A percentile compares a stretch with the other conserved stretches of the same genome.
phyloP scores from a whole-genome alignment of 2,113 vertebrate species.

The Pterocles gutturalis region DNA sequence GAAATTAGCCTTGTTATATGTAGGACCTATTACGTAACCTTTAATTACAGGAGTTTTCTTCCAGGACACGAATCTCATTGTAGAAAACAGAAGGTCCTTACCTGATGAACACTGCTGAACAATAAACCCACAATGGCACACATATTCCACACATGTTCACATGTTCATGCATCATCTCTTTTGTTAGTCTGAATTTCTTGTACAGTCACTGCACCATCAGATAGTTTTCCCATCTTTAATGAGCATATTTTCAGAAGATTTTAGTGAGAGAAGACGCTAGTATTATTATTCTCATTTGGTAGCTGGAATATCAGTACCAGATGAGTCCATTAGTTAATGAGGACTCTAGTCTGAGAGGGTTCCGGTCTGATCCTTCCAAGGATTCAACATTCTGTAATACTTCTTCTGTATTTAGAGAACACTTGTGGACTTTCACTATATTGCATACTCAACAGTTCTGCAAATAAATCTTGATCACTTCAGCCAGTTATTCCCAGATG shows the following conservation, averaged over 20 bases:
- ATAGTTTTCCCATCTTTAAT: background rate
- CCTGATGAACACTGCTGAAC: background rate
- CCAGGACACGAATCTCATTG: background rate
- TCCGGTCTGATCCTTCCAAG: background rate
- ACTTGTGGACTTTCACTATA: background rate
- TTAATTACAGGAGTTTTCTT: background rate
- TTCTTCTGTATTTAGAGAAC: background rate
- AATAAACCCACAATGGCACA: background rate
- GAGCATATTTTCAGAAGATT: background rate
- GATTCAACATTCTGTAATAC: background rate
- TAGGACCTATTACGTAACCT: background rate
- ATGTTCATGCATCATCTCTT: background rate
- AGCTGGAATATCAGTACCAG: background rate
- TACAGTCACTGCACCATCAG: background rate
- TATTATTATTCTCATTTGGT: background rate
- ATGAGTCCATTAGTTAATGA: slow-evolving; percentile 2
- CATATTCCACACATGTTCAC: background rate
- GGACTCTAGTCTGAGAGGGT: background rate
- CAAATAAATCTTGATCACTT: background rate
- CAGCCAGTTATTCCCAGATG: background rate
- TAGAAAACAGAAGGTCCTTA: background rate
- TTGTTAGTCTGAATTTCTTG: background rate
- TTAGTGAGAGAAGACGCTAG: background rate
- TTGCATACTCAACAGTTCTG: background rate
- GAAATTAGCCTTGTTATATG: background rate